These are phyloP conservation scores for Laothoe populi DNA, from an alignment of 2,888 invertebrate species.

Conservation along the genomic window DNA sequence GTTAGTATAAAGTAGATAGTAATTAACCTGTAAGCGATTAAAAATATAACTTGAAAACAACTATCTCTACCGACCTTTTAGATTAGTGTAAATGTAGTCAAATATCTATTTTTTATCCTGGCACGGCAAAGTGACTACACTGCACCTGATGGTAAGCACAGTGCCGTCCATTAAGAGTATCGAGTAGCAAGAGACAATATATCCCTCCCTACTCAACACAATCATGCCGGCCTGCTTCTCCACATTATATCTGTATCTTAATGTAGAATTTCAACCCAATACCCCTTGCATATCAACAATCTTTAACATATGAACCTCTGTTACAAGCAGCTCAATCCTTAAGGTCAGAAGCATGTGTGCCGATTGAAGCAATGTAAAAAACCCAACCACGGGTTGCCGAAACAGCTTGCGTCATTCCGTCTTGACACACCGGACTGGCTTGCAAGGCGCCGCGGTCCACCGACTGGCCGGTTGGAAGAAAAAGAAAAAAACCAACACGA, in stretches of 20 bases:
- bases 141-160: too few relatives aligned
- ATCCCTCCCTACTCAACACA: too few relatives aligned
- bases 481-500: conserved; percentile 51
- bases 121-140: too few relatives aligned
- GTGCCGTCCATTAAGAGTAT: too few relatives aligned
- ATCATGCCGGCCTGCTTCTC: too few relatives aligned
- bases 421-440: conserved; percentile 68
- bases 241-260: too few relatives aligned
- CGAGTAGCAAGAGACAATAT: too few relatives aligned
- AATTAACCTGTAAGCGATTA: too few relatives aligned
- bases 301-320: background rate
- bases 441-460: conserved; percentile 39
- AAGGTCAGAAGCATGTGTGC: conserved; percentile 25
- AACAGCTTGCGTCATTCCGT: conserved; percentile 76
- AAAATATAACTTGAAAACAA: background rate
- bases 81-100: background rate
- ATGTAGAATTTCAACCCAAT: too few relatives aligned
- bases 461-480: conserved; percentile 31
- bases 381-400: conserved; percentile 57
- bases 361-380: conserved; percentile 27
- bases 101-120: too few relatives aligned
- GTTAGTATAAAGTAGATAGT: too few relatives aligned
- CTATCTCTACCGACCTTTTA: background rate
- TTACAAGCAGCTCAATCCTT: conserved; percentile 9
- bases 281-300: background rate